Base-by-base conservation (phyloP, 2,797 vertebrate species). In the Pterois miles region DNA sequence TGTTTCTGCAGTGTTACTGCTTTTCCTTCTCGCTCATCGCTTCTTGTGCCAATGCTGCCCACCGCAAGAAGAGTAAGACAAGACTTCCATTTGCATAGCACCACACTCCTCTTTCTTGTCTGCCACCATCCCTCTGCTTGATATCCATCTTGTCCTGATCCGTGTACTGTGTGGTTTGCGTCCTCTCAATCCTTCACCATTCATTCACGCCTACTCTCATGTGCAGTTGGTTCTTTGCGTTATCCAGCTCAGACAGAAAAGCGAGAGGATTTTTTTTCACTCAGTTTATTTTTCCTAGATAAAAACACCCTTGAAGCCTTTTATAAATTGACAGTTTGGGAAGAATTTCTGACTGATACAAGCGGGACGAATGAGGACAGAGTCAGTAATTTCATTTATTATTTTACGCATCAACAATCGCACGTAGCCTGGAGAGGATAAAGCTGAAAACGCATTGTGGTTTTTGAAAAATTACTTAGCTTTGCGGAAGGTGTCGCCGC, bases 1-100 rank as follows among this genome's bases (percentile, higher is more conserved):
- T 92, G 92, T 91, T 89, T 92, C 93, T 93, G 93, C 93, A 90
- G 93, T 92, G 86, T 91, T 91, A 76, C 88, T 79, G 90, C 81
- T 50, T 50, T 71, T 76, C 78, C 82, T 85, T 84, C 83, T 82
- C 87, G 82, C 85, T 82, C 90, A 81, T 87, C 86, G 89, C 10
- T 38, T 66, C 85, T 83, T 84, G 85, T 88, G 89, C 90, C 90
- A 92, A 80, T 46, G 87, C 88, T 88, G 90, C 76, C 86, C 90
- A 87, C 81, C 81, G 82, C 86, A 71, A 89, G 85, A 93, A 89
- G 86, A 93, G 90, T 91, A 90, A 92, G 92, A 91, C 82, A 72
- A 88, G 74, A 81, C 85, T 80, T 60, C 71, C 76, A 87, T 91
- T 80, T 83, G 80, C 90, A 89, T 73, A 88, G 64, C 86, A 85